Evolutionary conservation across 2,888 invertebrate species (phyloP), one percentile per base, ranked within the genome.

Genomic region (Phania funesta): DNA sequence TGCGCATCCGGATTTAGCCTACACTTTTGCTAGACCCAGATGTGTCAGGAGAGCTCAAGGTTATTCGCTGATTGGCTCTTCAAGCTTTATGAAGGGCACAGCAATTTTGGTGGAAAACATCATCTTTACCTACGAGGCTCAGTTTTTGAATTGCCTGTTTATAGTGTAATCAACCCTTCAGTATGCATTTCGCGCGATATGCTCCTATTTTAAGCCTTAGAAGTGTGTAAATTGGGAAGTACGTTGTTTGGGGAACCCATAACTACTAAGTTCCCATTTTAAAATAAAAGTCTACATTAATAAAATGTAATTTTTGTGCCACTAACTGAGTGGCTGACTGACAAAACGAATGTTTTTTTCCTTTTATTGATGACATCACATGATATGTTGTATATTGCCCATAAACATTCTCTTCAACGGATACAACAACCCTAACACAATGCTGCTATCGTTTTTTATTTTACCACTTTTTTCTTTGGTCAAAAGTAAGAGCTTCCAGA

Each of bases 401-500:
- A 75, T 64, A 65, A 64, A 56, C 35, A 67, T 56, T 70, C 48
- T 26, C 41, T 46, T 24, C 46, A 70, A 41, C 32, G 48, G 26
- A 75, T 56, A 56, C 35, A 67, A 41, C 41, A 44, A 44, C 18
- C 48, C 41, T 48, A 38, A 20, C 29, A 38, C 22, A 62, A 38
- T 38, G 48, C 38, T 65, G 32, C 13, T 46, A 35, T 48, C 20
- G 32, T 58, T 70, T 48, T 44, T 29, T 41, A 29, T 29, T 22
- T n/a, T 35, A 26, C 38, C 20, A 38, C 20, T 54, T 50, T 4
- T 76, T 62, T 56, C 70, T 35, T 74, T 73, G 58, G 58, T 32
- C 52, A 20, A 41, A 67, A 48, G 41, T 56, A 77, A 78, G 70
- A 75, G 79, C 79, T 79, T 80, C 84, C 84, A 78, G 75, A 76